These are phyloP conservation scores for Pipistrellus kuhlii DNA, from an alignment of 2,797 vertebrate species.

Conservation along the genomic window DNA sequence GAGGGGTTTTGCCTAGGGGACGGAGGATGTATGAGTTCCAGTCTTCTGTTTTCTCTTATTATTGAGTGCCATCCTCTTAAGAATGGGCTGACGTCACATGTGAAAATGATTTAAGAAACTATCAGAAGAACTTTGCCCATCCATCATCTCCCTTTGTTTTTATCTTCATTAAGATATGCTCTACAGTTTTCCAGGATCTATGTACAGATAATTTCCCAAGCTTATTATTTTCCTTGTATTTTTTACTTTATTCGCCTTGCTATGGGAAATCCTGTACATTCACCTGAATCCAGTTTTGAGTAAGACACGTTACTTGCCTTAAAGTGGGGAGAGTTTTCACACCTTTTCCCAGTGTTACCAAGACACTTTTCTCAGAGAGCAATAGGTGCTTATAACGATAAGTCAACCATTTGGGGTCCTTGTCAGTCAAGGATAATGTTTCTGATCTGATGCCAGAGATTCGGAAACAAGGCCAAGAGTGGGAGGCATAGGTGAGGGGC, in stretches of 20 bases:
- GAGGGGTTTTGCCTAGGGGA: background rate
- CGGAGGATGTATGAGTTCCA: background rate
- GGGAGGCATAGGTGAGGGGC: background rate
- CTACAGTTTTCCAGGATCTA: background rate
- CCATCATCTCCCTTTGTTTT: background rate
- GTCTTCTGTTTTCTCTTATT: background rate
- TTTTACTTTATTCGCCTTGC: constrained; percentile 40
- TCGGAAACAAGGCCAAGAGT: constrained; percentile 32
- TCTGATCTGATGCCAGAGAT: background rate
- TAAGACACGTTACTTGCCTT: background rate
- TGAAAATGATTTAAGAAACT: constrained; percentile 6
- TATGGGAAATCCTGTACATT: constrained; percentile 18
- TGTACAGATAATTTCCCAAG: background rate
- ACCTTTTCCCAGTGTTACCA: background rate
- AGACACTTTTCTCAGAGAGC: background rate
- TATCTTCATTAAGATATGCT: background rate
- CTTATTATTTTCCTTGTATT: background rate
- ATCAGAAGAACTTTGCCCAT: background rate
- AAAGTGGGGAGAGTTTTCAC: background rate
- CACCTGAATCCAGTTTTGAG: constrained; percentile 34
- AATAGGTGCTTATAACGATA: background rate
- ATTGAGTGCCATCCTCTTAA: background rate
- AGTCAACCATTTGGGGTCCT: background rate
- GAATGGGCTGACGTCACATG: background rate
- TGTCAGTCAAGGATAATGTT: background rate